A percentile compares a stretch with the other conserved stretches of the same genome.
phyloP scores from a whole-genome alignment of 2,113 vertebrate species.

The Notothenia rossii region DNA sequence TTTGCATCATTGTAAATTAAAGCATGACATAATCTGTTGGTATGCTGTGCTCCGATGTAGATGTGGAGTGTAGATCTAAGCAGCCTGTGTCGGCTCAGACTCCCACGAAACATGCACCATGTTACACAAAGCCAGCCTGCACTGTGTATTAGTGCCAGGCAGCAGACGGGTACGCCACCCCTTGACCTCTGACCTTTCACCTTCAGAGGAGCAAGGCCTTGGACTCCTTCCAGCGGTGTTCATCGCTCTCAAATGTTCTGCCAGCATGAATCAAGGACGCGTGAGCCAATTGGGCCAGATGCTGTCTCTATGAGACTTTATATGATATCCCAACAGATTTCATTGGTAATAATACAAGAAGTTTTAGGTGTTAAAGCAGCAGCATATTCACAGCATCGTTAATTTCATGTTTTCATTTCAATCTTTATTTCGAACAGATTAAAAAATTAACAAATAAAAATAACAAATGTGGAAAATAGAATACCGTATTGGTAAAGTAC shows the following conservation, averaged over 20 bases:
- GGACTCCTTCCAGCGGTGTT: conserved; percentile 68
- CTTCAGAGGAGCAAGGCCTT: conserved; percentile 58
- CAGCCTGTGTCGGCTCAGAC: conserved; percentile 40
- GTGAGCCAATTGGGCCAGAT: conserved; percentile 55
- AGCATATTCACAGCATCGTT: neutral
- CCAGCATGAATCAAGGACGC: conserved; percentile 51
- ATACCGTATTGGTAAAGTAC: too few species aligned
- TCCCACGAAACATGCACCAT: conserved; percentile 57
- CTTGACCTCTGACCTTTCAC: conserved; percentile 71
- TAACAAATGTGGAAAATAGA: too few species aligned
- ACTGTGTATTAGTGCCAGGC: conserved; percentile 55
- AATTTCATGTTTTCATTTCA: too few species aligned
- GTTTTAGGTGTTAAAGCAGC: neutral
- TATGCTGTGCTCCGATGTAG: neutral
- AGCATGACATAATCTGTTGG: conserved; percentile 17
- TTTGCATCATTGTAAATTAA: conserved; percentile 20
- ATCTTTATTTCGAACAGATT: too few species aligned
- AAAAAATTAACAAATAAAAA: too few species aligned
- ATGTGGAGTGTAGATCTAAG: conserved; percentile 34
- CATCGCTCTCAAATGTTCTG: conserved; percentile 66
- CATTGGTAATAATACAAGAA: neutral
- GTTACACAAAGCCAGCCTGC: conserved; percentile 51
- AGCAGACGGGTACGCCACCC: conserved; percentile 70
- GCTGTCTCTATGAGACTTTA: conserved; percentile 44
- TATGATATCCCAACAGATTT: conserved; percentile 37